phyloP scores from a whole-genome alignment of 2,113 vertebrate genomes.

The Crotophaga sulcirostris region DNA sequence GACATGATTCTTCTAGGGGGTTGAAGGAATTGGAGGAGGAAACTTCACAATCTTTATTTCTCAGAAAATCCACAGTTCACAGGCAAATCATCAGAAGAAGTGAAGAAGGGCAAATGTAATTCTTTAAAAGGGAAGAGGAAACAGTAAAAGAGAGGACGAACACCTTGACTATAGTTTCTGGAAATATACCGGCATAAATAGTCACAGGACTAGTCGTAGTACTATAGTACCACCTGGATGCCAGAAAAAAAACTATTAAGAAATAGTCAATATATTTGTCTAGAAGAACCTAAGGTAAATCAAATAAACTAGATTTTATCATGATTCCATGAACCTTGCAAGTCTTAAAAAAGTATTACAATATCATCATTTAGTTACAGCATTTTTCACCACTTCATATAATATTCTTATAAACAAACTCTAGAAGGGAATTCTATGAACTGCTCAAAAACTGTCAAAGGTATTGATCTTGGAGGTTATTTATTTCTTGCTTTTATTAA shows the following conservation, averaged over 20 bases:
- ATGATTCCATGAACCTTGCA: neutral
- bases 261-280: neutral
- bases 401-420: neutral
- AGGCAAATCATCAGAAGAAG: neutral
- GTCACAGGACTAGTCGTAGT: neutral
- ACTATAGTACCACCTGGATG: neutral
- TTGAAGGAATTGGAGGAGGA: neutral
- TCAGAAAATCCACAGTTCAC: neutral
- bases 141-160: neutral
- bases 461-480: neutral
- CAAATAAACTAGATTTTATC: neutral
- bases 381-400: neutral
- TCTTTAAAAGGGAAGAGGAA: neutral
- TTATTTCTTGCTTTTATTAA: neutral
- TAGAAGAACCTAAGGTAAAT: neutral
- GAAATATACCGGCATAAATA: neutral
- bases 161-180: neutral
- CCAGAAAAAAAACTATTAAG: neutral
- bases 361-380: neutral
- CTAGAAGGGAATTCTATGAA: neutral
- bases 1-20: neutral
- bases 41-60: neutral
- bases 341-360: neutral
- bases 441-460: neutral
- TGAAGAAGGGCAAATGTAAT: neutral